A percentile compares a stretch with the other conserved stretches of the same genome.
These are phyloP conservation scores for Archilochus colubris DNA, from an alignment of 2,113 vertebrate genomes.

Conservation along the genomic window DNA sequence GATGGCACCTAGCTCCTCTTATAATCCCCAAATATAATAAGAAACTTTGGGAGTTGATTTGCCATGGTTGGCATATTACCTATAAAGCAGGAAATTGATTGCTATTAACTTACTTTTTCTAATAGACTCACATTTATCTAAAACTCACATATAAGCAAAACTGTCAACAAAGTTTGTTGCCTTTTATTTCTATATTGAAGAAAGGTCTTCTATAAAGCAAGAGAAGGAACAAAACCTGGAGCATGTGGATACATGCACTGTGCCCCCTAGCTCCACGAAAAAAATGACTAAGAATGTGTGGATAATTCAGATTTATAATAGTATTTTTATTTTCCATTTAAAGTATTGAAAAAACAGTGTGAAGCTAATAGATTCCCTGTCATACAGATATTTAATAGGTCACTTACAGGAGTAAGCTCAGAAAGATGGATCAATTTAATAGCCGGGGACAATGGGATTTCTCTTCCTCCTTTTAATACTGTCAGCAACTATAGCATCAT, in stretches of 20 bases:
- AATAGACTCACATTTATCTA: neutral
- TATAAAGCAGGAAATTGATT: neutral
- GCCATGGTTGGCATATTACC: neutral
- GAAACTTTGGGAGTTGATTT: neutral
- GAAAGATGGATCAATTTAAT: neutral
- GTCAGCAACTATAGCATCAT: neutral
- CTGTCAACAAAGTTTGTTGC: neutral
- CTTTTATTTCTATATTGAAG: neutral
- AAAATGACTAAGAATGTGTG: neutral
- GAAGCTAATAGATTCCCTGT: neutral
- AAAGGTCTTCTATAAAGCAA: neutral
- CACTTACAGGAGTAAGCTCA: neutral
- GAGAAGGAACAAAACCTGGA: neutral
- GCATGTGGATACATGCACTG: rapidly evolving
- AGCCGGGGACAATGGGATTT: neutral
- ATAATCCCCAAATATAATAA: neutral
- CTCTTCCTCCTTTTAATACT: neutral
- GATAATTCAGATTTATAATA: neutral
- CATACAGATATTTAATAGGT: neutral
- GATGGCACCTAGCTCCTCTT: neutral
- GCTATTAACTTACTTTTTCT: neutral
- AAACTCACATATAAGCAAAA: neutral
- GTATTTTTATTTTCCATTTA: neutral
- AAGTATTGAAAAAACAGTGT: rapidly evolving
- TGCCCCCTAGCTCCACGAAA: neutral